A percentile compares a stretch with the other conserved stretches of the same genome.
phyloP scores from a whole-genome alignment of 2,888 invertebrate genomes.

The Diachrysia chrysitis region DNA sequence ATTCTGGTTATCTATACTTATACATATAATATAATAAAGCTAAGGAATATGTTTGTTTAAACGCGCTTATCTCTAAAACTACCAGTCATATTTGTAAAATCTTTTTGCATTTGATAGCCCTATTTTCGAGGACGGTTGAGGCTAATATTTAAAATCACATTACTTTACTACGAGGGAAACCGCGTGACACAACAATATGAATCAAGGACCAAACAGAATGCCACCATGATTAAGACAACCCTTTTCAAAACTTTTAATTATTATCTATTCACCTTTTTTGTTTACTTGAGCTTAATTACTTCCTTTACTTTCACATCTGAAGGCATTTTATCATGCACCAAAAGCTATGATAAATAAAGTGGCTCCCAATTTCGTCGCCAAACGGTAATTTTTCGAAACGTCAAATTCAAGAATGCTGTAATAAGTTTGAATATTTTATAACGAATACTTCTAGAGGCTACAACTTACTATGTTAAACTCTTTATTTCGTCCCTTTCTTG shows the following conservation, averaged over 20 bases:
- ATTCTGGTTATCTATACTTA: too few species aligned
- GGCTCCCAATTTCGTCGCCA: background rate
- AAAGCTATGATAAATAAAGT: constrained; percentile 1
- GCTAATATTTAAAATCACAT: too few species aligned
- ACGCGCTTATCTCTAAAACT: too few species aligned
- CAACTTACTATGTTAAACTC: background rate
- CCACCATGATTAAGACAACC: background rate
- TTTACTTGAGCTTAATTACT: constrained; percentile 7
- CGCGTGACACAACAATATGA: too few species aligned
- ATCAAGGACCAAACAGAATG: too few species aligned
- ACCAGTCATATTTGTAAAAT: too few species aligned
- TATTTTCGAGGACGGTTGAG: too few species aligned
- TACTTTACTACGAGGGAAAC: too few species aligned
- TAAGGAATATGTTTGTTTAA: too few species aligned
- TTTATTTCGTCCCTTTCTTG: background rate
- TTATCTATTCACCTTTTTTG: constrained; percentile 33
- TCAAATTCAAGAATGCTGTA: background rate
- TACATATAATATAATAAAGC: too few species aligned
- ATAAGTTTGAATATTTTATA: background rate
- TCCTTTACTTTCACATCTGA: background rate
- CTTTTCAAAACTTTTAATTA: background rate
- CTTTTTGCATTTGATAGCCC: too few species aligned
- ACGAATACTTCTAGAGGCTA: background rate
- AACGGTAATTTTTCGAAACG: background rate
- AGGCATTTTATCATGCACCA: constrained; percentile 11